These are phyloP conservation scores for Hiodon alosoides DNA, from an alignment of 2,113 vertebrate species.

Conservation along the genomic window DNA sequence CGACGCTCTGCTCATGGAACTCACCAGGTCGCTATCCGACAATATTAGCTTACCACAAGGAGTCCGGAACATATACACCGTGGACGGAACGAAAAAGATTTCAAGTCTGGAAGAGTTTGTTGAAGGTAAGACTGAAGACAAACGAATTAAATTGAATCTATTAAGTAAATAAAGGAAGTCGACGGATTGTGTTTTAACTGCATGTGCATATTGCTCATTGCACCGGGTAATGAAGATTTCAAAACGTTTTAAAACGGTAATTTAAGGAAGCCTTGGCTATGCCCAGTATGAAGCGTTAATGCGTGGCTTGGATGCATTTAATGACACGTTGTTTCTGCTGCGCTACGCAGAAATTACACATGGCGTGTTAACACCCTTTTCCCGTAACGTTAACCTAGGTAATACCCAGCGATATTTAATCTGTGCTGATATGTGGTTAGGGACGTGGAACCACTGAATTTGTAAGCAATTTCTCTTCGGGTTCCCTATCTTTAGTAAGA, in stretches of 20 bases:
- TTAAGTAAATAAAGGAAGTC: not conserved
- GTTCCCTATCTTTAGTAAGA: too few species aligned
- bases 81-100: constrained; percentile 83
- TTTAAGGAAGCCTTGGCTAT: not conserved
- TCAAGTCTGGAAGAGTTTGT: constrained; percentile 84
- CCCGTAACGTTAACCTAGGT: too few species aligned
- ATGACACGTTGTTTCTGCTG: too few species aligned
- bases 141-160: not conserved
- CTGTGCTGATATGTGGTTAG: too few species aligned
- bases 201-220: not conserved
- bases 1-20: constrained; percentile 83
- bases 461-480: too few species aligned
- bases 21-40: constrained; percentile 84
- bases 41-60: constrained; percentile 93
- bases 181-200: not conserved
- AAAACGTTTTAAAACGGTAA: not conserved
- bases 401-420: too few species aligned
- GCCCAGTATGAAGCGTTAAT: not conserved
- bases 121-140: constrained; percentile 70
- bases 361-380: too few species aligned
- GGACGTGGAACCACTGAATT: too few species aligned
- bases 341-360: too few species aligned
- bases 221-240: not conserved
- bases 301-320: not conserved
- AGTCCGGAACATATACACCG: constrained; percentile 85